phyloP scores from a whole-genome alignment of 2,113 vertebrate genomes.

The Apus apus region DNA sequence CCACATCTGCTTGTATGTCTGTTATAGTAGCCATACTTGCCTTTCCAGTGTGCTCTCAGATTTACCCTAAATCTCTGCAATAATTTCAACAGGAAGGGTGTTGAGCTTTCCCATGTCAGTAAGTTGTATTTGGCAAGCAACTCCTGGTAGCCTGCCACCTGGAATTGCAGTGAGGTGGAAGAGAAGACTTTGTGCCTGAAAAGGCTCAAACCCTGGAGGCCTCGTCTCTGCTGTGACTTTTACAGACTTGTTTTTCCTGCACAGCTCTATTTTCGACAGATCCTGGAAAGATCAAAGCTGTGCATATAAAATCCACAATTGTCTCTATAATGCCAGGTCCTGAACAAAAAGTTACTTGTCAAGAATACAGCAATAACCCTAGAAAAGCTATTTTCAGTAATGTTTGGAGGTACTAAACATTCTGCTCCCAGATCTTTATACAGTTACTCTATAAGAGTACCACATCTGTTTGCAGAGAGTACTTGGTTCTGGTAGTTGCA shows the following conservation, averaged over 20 bases:
- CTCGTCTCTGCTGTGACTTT: constrained; percentile 12
- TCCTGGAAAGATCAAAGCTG: constrained; percentile 23
- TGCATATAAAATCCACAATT: background rate
- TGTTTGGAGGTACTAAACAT: background rate
- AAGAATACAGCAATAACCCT: background rate
- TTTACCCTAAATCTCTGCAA: background rate
- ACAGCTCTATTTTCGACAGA: constrained; percentile 20
- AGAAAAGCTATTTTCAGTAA: background rate
- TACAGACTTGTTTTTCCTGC: constrained; percentile 34
- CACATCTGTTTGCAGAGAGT: background rate
- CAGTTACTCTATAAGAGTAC: background rate
- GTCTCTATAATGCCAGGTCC: background rate
- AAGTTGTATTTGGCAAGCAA: constrained; percentile 31
- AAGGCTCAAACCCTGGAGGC: background rate
- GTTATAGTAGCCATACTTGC: background rate
- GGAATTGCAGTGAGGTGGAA: constrained; percentile 12
- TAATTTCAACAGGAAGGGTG: constrained; percentile 19
- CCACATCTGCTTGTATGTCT: background rate
- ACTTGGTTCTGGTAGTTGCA: background rate
- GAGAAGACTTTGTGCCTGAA: background rate
- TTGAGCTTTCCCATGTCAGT: constrained; percentile 13
- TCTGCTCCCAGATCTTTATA: background rate
- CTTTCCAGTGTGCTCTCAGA: background rate
- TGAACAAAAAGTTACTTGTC: background rate
- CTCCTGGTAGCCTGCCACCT: constrained; percentile 35